These are phyloP conservation scores for Lichenostomus cassidix DNA, from an alignment of 2,113 vertebrate genomes.

Conservation along the genomic window DNA sequence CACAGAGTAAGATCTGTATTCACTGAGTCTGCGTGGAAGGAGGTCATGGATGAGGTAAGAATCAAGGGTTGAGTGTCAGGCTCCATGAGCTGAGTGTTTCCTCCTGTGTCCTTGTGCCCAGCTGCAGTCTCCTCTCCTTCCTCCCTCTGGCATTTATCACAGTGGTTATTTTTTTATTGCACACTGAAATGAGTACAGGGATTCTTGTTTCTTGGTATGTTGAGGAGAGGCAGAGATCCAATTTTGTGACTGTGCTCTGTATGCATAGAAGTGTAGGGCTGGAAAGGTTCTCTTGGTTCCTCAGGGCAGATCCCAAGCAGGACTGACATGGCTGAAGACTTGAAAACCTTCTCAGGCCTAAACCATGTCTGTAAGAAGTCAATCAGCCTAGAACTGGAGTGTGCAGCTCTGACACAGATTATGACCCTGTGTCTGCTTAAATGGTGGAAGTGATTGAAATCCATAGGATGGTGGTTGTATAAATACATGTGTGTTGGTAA, in stretches of 20 bases:
- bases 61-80: neutral
- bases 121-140: neutral
- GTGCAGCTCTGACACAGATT: neutral
- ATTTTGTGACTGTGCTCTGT: neutral
- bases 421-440: neutral
- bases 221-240: neutral
- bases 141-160: neutral
- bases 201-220: neutral
- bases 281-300: neutral
- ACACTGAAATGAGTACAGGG: neutral
- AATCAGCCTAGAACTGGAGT: neutral
- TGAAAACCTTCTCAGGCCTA: neutral
- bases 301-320: neutral
- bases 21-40: neutral
- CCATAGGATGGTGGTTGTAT: neutral
- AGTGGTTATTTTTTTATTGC: neutral
- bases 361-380: neutral
- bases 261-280: rapidly evolving
- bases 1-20: neutral
- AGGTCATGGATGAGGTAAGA: neutral
- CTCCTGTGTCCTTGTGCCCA: neutral
- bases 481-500: neutral
- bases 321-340: neutral
- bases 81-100: neutral
- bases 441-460: neutral